Base-by-base conservation (phyloP, 2,113 vertebrate genomes). In the Buteo buteo region DNA sequence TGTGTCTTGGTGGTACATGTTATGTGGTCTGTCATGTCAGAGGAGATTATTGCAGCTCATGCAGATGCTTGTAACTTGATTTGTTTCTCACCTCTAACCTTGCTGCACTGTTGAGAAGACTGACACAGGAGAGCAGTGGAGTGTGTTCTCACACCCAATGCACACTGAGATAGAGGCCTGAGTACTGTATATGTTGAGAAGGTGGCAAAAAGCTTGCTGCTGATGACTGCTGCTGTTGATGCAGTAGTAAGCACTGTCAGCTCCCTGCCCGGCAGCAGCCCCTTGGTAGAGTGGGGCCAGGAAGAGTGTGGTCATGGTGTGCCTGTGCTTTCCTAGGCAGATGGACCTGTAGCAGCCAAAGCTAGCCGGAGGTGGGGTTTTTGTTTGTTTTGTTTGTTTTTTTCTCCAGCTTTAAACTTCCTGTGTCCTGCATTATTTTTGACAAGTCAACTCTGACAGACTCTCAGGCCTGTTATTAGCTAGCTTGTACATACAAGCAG, bases 1-100 rank as follows among this genome's bases (percentile, higher is more conserved):
- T 19, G 5, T 45, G 5, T 50, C 6, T 52, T 4, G 0, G 24
- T 34, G 62, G 10, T 0, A 1, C 3, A 0, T 6, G 44, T 5
- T 16, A 10, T 0, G 5, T 10, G 14, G 7, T 26, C 40, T 42
- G 16, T 13, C 47, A 18, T 29, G 32, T 38, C 1, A 0, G 34
- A 47, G 50, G 36, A 80, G 50, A 5, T 26, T 0, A 29, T 15
- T 36, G 29, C 17, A 66, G 40, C 3, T 1, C 11, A 6, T 1
- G 4, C 24, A 55, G 59, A 11, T 67, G 8, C 47, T 38, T 10
- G 14, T 28, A 19, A 31, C 32, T 31, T 24, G 31, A 36, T 64
- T 44, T 79, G 16, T 50, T 50, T 58, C 10, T 69, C 22, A 5
- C 7, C 18, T 79, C 32, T 40, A n/a, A 21, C 36, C 21, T 40